These are phyloP conservation scores for Apoda limacodes DNA, from an alignment of 2,888 invertebrate species.

Conservation along the genomic window DNA sequence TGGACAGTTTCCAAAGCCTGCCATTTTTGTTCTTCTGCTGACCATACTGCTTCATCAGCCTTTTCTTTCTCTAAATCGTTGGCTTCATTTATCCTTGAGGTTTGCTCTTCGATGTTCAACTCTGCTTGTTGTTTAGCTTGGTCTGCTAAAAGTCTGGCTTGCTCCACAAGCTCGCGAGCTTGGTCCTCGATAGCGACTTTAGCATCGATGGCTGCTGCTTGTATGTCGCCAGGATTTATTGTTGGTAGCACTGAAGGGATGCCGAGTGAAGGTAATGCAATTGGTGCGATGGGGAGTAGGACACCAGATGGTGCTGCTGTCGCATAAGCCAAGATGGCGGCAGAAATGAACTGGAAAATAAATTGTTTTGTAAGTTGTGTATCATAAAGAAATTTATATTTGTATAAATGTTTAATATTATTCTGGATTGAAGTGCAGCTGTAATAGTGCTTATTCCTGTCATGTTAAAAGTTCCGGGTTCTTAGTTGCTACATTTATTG, in stretches of 20 bases:
- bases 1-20: constrained; percentile 45
- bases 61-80: constrained; percentile 29
- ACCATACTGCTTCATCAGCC: constrained; percentile 34
- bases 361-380: not conserved
- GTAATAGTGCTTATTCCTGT: no score
- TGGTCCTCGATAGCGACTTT: constrained; percentile 31
- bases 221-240: constrained; percentile 45
- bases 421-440: constrained; percentile 1
- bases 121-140: constrained; percentile 34
- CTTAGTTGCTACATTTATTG: no score
- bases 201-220: constrained; percentile 52
- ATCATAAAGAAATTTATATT: not conserved
- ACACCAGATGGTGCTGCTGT: constrained; percentile 41
- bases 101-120: constrained; percentile 30
- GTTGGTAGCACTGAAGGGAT: constrained; percentile 31
- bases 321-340: constrained; percentile 41
- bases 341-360: constrained; percentile 37
- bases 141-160: constrained; percentile 34
- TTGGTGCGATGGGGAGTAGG: constrained; percentile 8
- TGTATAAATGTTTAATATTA: constrained; percentile 3
- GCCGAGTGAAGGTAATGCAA: constrained; percentile 20
- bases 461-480: no score
- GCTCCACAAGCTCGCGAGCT: constrained; percentile 26
- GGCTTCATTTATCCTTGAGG: constrained; percentile 31
- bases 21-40: constrained; percentile 51